These are phyloP conservation scores for Sylvilagus bachmani DNA, from an alignment of 2,113 vertebrate species.

Conservation along the genomic window DNA sequence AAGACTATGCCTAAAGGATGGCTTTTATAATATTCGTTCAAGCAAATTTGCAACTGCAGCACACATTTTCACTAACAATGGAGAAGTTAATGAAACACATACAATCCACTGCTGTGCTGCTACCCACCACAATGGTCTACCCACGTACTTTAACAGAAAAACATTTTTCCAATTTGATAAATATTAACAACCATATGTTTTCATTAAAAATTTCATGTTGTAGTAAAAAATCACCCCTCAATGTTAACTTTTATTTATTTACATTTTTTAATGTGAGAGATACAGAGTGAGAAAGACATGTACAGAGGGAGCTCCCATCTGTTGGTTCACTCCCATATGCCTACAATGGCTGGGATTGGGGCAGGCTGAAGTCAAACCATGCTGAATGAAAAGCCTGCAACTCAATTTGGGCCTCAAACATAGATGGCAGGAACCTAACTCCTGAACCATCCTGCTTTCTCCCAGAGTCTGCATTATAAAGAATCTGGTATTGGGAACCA, in stretches of 20 bases:
- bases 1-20: neutral
- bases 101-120: neutral
- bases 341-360: too few species aligned
- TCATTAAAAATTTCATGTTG: neutral
- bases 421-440: too few species aligned
- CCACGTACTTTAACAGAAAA: neutral
- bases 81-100: neutral
- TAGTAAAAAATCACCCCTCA: slow-evolving; percentile 12
- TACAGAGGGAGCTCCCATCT: too few species aligned
- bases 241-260: neutral
- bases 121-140: neutral
- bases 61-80: neutral
- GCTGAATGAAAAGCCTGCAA: too few species aligned
- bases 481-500: too few species aligned
- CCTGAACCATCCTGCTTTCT: too few species aligned
- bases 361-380: too few species aligned
- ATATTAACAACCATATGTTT: neutral
- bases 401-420: too few species aligned
- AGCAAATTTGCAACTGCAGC: neutral
- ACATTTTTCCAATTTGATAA: slow-evolving; percentile 20
- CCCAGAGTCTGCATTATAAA: too few species aligned
- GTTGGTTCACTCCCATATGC: too few species aligned
- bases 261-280: too few species aligned
- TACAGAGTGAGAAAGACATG: too few species aligned
- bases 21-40: neutral